Base-by-base conservation (phyloP, 2,113 vertebrate genomes). In the Saimiri boliviensis region DNA sequence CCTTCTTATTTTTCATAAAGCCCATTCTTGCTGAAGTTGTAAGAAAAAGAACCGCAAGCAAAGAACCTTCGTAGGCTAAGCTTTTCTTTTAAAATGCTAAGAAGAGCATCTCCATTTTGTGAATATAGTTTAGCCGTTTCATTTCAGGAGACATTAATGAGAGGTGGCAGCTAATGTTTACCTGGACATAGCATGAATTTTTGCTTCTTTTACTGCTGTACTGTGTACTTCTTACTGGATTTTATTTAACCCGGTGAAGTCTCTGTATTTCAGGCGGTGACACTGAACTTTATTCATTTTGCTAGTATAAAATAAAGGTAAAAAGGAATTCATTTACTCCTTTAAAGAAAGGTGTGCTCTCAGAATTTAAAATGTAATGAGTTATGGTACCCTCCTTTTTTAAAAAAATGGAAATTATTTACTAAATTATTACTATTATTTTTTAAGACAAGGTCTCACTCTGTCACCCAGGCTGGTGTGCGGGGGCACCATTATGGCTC, bases 1-100 rank as follows among this genome's bases (percentile, higher is more conserved):
- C 8, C 19, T 79, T 82, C 73, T 89, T 80, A 47, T n/a, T 87
- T 85, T 94, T 95, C 30, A 52, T 91, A 74, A 91, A 94, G 86
- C 21, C 30, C 54, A 3, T 91, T 91, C 37, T 93, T 96, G 74
- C 7, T 73, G 47, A 94, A 86, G 27, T 88, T 37, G n/a, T 91
- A 17, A 91, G 94, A 49, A 17, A 80, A 89, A 83, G 60, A 90
- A 60, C 21, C 32, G 35, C 3, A 76, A 56, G 2, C 66, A 52
- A 79, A 88, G 56, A 74, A 91, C 19, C 14, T 66, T 54, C 16
- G 2, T 8, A 47, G 13, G 11, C 30, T 58, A 86, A 89, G 4
- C 14, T 42, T 66, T 89, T 81, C 45, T 79, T 81, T 86, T 58
- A 9, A 56, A 71, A 77, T 32, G 25, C 8, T 40, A 19, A 74